Base-by-base conservation (phyloP, 2,113 vertebrate genomes). In the Oplegnathus fasciatus region DNA sequence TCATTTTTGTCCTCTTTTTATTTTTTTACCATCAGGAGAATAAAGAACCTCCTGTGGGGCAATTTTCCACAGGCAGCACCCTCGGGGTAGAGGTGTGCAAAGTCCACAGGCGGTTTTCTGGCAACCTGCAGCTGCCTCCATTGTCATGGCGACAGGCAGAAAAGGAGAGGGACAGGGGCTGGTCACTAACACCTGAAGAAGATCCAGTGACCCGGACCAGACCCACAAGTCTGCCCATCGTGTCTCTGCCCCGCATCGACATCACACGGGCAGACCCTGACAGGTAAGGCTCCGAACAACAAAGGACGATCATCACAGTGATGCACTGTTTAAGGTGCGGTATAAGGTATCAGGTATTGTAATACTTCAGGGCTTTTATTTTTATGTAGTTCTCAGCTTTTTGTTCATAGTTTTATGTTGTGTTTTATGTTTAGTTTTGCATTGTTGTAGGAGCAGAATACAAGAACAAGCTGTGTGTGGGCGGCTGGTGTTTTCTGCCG, bases 241-340 rank as follows among this genome's bases (percentile, higher is more conserved):
- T 84, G 1, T 91, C 95, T 0, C 96, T 97, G 13, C 98, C 98
- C 0, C 98, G 97, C 82, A 99, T 99, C 11, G 96, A 97, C 32
- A 98, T 99, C 90, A 99, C 98, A 10, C 82, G 96, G 4, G 98
- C 96, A 3, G 96, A 97, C 80, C 96, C 97, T 0, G 96, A 98
- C 91, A 95, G 98, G 98, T 99, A 78, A 92, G 96, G 46, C 57
- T 26, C 30, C 2, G 10, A 10, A 4, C 62, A 58, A n/a, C 3
- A 2, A 44, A 61, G 6, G 26, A 28, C 4, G 1, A 18, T 4
- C 3, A 9, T 69, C 28, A 15, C 46, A 28, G 44, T 5, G 37
- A 60, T n/a, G n/a, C n/a, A n/a, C n/a, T n/a, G n/a, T n/a, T n/a
- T n/a, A n/a, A n/a, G n/a, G n/a, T n/a, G n/a, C n/a, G n/a, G n/a